Base-by-base conservation (phyloP, 2,113 vertebrate species). In the Bagarius yarrelli region DNA sequence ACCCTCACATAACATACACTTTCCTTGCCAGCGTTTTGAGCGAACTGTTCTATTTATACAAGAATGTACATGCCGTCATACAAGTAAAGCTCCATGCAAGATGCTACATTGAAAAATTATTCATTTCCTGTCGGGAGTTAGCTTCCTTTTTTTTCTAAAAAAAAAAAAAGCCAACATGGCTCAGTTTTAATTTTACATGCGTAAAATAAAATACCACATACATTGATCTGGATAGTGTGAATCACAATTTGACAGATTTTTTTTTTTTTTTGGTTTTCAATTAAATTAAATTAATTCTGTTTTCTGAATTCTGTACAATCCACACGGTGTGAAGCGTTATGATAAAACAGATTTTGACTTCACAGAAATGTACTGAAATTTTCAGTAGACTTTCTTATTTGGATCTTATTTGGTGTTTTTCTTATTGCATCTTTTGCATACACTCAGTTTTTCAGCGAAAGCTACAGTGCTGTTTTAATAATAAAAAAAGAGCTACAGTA, bases 301-400 rank as follows among this genome's bases (percentile, higher is more conserved):
- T 78, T 79, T 79, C 78, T 77, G 82, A 84, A 84, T 87, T 87
- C 66, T 84, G 59, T 81, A 86, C 79, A 83, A 78, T 72, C 56
- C 32, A 78, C 80, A 88, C 79, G 34, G 70, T 57, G 69, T 57
- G 69, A 66, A 70, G 70, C 30, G 66, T 78, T 50, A 2, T 69
- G 74, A 55, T 76, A 47, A 61, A 60, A 66, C 36, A 57, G 63
- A 55, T 59, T 60, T 6, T 47, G 27, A 53, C 76, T 81, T 86
- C 52, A 56, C 83, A 88, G 91, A 92, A 94, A 94, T 94, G 93
- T 93, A 89, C 83, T 88, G 85, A 91, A 88, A 89, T 91, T 63
- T 89, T 82, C 86, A 84, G 70, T 78, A 67, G 18, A 73, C 78
- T 85, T 84, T 66, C 36, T 64, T 64, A 11, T 67, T 63, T 52